Evolutionary conservation across 2,113 vertebrate genomes (phyloP).

Genomic region (Xerus inauris): DNA sequence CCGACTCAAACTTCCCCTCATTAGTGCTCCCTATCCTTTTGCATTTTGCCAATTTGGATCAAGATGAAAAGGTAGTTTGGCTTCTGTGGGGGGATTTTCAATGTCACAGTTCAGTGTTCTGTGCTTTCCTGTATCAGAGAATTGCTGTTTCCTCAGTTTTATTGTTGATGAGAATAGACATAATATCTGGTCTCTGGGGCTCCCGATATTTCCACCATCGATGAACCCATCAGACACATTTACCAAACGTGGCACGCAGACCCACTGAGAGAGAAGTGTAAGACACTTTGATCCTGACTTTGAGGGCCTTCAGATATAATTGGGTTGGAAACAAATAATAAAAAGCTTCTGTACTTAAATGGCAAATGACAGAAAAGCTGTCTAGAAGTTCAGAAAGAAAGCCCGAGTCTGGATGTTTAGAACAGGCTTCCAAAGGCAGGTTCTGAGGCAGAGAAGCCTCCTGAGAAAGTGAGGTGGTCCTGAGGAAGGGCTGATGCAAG

Average conservation of each 20-base stretch:
- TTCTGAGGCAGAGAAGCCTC: background rate
- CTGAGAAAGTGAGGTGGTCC: background rate
- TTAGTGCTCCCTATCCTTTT: background rate
- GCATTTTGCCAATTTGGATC: background rate
- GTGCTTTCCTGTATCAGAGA: conserved; percentile 45
- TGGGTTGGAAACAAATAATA: background rate
- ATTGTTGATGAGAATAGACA: conserved; percentile 12
- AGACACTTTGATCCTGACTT: background rate
- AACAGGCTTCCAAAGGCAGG: background rate
- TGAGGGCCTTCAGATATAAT: background rate
- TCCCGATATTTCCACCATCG: background rate
- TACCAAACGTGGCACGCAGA: background rate
- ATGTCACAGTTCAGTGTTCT: background rate
- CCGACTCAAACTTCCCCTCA: background rate
- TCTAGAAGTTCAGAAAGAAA: background rate
- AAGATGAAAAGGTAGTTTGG: background rate
- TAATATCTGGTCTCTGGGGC: background rate
- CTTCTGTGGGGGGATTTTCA: conserved; percentile 2
- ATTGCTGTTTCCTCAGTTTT: conserved; percentile 25
- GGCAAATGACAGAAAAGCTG: background rate
- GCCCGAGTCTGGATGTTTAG: background rate
- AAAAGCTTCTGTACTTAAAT: background rate
- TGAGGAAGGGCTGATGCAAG: background rate
- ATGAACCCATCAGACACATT: background rate
- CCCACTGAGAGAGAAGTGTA: background rate